phyloP scores from a whole-genome alignment of 2,888 invertebrate genomes.

The Monochamus alternatus region DNA sequence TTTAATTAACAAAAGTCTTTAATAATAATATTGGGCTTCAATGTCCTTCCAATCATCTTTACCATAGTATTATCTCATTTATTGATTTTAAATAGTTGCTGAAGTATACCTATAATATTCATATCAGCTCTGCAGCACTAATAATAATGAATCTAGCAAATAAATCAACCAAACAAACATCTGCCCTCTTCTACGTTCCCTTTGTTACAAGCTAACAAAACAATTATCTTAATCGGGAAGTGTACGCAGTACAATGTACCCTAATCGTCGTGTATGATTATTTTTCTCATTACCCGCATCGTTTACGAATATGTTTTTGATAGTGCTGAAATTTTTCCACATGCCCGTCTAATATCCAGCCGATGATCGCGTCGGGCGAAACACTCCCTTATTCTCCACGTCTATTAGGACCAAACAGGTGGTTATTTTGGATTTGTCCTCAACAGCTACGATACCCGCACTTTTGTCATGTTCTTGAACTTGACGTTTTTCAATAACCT shows the following conservation, averaged over 20 bases:
- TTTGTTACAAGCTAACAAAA: slow-evolving; percentile 44
- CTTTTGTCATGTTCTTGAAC: slow-evolving; percentile 49
- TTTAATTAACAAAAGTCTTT: too few species aligned
- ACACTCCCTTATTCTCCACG: slow-evolving; percentile 41
- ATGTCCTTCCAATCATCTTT: too few species aligned
- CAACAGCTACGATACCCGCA: slow-evolving; percentile 39
- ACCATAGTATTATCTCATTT: too few species aligned
- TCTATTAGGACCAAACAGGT: slow-evolving; percentile 49
- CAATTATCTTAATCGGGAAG: slow-evolving; percentile 44
- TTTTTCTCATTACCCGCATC: slow-evolving; percentile 60
- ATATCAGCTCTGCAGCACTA: too few species aligned
- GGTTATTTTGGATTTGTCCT: slow-evolving; percentile 38
- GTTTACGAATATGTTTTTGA: slow-evolving; percentile 55
- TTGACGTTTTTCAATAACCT: slow-evolving; percentile 46
- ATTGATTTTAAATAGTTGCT: too few species aligned
- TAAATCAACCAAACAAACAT: slow-evolving; percentile 42
- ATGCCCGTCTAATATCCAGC: slow-evolving; percentile 46
- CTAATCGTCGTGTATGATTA: slow-evolving; percentile 54
- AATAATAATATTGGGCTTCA: too few species aligned
- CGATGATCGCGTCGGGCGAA: slow-evolving; percentile 37
- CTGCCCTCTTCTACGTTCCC: slow-evolving; percentile 47
- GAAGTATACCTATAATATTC: too few species aligned
- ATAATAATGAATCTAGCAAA: slow-evolving; percentile 6
- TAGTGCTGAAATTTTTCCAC: slow-evolving; percentile 59
- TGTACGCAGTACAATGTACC: slow-evolving; percentile 52